Conservation (phyloP, 1,140 invertebrate genomes). For the Eumeta japonica region DNA sequence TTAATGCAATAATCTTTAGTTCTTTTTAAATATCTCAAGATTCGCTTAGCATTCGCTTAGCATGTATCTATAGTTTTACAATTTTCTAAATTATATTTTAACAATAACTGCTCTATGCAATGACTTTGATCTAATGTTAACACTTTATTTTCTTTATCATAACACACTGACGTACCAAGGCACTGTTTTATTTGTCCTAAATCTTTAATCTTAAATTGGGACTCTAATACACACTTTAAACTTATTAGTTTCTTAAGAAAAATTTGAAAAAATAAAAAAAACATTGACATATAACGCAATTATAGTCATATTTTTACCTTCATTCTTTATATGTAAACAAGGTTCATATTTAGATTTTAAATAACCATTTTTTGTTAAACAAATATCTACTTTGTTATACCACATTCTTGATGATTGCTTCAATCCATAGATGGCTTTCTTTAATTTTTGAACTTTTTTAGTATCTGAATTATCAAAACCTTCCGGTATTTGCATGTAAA, state of each 20-base stretch:
- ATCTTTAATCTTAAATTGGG: too few relatives aligned
- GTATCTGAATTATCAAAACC: slow-evolving; percentile 4
- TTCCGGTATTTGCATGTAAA: slow-evolving; percentile 10
- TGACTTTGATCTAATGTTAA: slow-evolving; percentile 11
- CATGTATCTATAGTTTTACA: slow-evolving; percentile 18
- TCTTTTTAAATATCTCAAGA: slow-evolving; percentile 9
- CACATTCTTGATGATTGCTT: slow-evolving; percentile 10
- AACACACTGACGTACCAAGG: slow-evolving; percentile 13
- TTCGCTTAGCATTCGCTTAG: slow-evolving; percentile 3
- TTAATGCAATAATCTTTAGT: slow-evolving; percentile 2
- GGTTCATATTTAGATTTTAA: slow-evolving; percentile 16
- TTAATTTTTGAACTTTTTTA: slow-evolving; percentile 10
- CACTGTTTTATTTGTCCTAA: too few relatives aligned
- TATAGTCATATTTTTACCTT: slow-evolving; percentile 13
- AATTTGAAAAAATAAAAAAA: slow-evolving; percentile 25
- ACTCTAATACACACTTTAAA: slow-evolving; percentile 11
- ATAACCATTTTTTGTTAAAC: slow-evolving; percentile 13
- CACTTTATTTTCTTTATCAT: slow-evolving; percentile 7
- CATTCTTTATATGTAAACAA: slow-evolving; percentile 17
- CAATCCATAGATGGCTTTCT: slow-evolving; percentile 12
- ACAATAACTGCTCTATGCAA: slow-evolving; percentile 18
- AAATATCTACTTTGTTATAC: slow-evolving; percentile 11
- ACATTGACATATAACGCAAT: slow-evolving; percentile 29
- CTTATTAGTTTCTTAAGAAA: slow-evolving; percentile 7
- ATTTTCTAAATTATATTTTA: slow-evolving; percentile 23